These are phyloP conservation scores for Cervus canadensis DNA, from an alignment of 2,113 vertebrate species.

Conservation along the genomic window DNA sequence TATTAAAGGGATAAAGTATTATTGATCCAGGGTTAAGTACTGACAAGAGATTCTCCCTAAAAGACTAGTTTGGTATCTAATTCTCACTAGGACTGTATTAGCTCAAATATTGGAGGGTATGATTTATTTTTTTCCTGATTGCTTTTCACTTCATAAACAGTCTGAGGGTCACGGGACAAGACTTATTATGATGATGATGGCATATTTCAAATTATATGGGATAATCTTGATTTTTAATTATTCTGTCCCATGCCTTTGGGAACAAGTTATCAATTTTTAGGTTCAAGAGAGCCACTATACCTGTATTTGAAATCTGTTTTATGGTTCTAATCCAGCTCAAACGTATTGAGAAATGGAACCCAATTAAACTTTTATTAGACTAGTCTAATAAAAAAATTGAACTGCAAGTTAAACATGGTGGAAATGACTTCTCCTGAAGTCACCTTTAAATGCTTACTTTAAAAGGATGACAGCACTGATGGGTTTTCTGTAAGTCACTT, in stretches of 20 bases:
- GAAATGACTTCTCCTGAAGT: conserved; percentile 40
- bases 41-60: neutral
- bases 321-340: conserved; percentile 7
- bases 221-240: conserved; percentile 21
- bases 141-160: neutral
- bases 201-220: neutral
- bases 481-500: neutral
- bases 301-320: conserved; percentile 30
- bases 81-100: neutral
- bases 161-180: neutral
- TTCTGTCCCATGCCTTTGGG: neutral
- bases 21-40: neutral
- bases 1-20: conserved; percentile 9
- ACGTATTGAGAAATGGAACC: neutral
- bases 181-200: neutral
- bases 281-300: neutral
- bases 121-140: neutral
- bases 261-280: conserved; percentile 30
- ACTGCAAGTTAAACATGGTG: neutral
- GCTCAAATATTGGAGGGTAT: neutral
- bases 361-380: conserved; percentile 45
- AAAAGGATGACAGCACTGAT: neutral
- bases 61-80: neutral
- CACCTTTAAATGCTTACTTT: conserved; percentile 15
- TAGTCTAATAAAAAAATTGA: neutral